Base-by-base conservation (phyloP, 2,113 vertebrate genomes). In the Gymnobelideus leadbeateri region DNA sequence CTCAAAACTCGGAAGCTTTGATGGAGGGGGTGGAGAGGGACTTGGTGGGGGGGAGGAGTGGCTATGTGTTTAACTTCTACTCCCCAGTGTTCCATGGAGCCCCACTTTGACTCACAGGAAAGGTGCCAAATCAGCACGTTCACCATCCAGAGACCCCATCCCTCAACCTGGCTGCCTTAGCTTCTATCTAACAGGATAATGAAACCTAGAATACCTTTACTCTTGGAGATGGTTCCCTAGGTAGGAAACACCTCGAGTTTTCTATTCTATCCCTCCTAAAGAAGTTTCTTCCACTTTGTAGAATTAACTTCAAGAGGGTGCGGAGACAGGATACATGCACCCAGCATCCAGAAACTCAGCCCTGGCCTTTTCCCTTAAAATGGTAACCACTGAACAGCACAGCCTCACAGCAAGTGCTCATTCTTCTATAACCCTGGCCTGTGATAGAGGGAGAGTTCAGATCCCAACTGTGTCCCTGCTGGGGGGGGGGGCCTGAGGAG, bases 1-100 rank as follows among this genome's bases (percentile, higher is more conserved):
- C 97, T 90, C 95, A 95, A 94, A 96, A 96, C 49, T 12, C 93
- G 94, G 94, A 51, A 51, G 91, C 50, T 68, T 24, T 43, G 57
- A 77, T 77, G 68, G 68, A 1, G 68, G 68, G 68, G 68, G 68
- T 43, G 37, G 37, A 37, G 68, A 43, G 92, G 57, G 51, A 46
- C 97, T 19, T 6, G 14, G 57, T 2, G 2, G 54, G 54, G 68
- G 77, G 68, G 68, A 89, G 51, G 51, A 46, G 97, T 37, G 61
- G 31, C 91, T 94, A 31, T 11, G 0, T 51, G n/a, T 55, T 9
- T 49, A 91, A 57, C 57, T 89, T 57, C 68, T 54, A 19, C 50
- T 94, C 52, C 28, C n/a, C 23, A 46, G 93, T 26, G 43, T 23
- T 92, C 24, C 68, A 2, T 6, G 55, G 26, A 93, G 61, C 50